Evolutionary conservation across 1,140 invertebrate genomes (phyloP), one percentile per base, ranked within the genome.

Genomic region (Sogatella furcifera): DNA sequence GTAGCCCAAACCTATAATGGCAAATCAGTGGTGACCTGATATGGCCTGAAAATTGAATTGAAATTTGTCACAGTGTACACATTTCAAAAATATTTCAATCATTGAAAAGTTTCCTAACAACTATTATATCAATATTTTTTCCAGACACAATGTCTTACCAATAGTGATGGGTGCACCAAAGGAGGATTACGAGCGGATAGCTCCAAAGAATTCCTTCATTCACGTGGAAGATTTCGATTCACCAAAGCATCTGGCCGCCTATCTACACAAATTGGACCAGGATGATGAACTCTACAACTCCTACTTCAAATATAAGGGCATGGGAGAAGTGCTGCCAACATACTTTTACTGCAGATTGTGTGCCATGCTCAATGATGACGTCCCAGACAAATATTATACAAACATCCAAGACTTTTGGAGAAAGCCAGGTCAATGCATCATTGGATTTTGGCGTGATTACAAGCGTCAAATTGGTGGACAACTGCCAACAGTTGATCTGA

Each of bases 321-420:
- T 89, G 0, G 92, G 92, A 1, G 89, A 93, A 71, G 92, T 95
- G 69, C 88, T 95, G 65, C 93, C 94, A 73, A 95, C 91, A 15
- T 90, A 85, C 69, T 97, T 95, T 71, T 95, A 90, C 85, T 97
- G 95, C 70, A 84, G 94, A 1, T 78, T 97, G 13, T 97, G 95
- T 73, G 84, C 91, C 10, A 85, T 92, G 79, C 71, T 93, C 22
- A 90, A 95, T 70, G 88, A 86, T 61, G 31, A 53, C 14, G 22
- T 6, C 52, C 52, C 52, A 28, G 24, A 28, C 24, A 28, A 28
- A 28, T 28, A 28, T 28, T 28, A 28, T 28, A 2, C 24, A 28
- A 28, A 6, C 2, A 4, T 28, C 24, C 6, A 2, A 2, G 24
- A 28, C 24, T 28, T 28, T 28, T 28, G 24, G 24, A 28, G 24